Percentiles rank a stretch among this genome's conserved stretches.
Evolutionary conservation across 2,113 vertebrate species (phyloP).

Genomic region (Cavia porcellus): DNA sequence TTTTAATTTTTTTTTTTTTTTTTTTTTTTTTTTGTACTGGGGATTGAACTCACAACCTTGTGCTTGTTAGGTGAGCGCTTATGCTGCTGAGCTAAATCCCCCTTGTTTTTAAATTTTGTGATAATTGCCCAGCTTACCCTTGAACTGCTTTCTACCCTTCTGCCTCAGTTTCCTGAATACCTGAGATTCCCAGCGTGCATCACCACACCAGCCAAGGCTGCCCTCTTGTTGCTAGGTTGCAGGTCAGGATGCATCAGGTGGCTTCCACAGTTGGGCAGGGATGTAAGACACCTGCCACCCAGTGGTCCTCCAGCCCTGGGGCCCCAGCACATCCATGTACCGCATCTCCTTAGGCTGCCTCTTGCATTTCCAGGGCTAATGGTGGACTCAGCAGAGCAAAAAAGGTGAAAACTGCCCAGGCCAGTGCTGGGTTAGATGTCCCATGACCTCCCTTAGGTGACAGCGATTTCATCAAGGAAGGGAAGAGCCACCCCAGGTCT

Average conservation of each 20-base stretch:
- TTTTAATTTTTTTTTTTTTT: not conserved
- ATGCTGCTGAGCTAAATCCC: too few species aligned
- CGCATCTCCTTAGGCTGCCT: not conserved
- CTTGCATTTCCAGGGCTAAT: not conserved
- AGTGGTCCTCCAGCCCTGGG: not conserved
- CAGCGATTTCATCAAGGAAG: slow-evolving; percentile 27
- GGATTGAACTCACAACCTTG: too few species aligned
- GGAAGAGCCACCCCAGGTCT: not conserved
- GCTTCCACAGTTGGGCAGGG: not conserved
- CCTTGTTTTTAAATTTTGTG: not conserved
- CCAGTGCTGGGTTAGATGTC: not conserved
- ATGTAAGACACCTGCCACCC: not conserved
- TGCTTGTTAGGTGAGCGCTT: too few species aligned
- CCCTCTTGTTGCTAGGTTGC: not conserved
- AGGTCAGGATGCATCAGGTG: not conserved
- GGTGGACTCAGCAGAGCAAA: not conserved
- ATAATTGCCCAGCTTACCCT: not conserved
- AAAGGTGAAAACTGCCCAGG: not conserved
- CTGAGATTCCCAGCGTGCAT: not conserved
- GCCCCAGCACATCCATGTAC: not conserved
- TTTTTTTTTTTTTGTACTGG: too few species aligned
- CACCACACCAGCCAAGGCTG: too few species aligned
- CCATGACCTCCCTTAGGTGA: not conserved
- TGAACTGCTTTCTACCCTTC: not conserved
- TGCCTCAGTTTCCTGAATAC: not conserved